Percentiles rank a stretch among this genome's conserved stretches.
phyloP scores from a whole-genome alignment of 2,888 invertebrate genomes.

The Cynaeus angustus region DNA sequence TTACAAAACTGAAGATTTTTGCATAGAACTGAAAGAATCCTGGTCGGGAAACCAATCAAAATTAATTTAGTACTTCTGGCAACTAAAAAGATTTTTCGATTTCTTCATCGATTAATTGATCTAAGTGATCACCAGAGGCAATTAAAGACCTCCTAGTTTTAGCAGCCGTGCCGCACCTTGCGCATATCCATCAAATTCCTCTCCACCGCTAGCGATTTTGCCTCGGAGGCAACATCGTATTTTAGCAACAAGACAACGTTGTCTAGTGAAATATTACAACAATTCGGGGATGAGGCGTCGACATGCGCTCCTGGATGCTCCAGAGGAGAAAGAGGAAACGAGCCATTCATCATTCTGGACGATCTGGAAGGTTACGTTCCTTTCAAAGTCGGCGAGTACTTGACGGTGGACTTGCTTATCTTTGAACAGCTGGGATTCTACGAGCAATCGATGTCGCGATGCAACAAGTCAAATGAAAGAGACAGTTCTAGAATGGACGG shows the following conservation, averaged over 20 bases:
- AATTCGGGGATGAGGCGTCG: constrained; percentile 12
- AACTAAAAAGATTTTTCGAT: too few species aligned
- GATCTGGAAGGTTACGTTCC: constrained; percentile 21
- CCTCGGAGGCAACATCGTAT: background rate
- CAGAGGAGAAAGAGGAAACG: constrained; percentile 5
- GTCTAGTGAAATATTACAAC: constrained; percentile 25
- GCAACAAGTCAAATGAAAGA: constrained; percentile 53
- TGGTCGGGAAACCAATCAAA: too few species aligned
- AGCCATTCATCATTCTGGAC: constrained; percentile 40
- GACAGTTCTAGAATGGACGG: constrained; percentile 50
- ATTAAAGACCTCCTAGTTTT: too few species aligned
- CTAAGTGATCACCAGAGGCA: too few species aligned
- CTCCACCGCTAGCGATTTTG: background rate
- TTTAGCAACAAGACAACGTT: constrained; percentile 2
- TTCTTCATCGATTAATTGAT: too few species aligned
- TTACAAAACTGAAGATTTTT: too few species aligned
- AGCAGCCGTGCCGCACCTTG: too few species aligned
- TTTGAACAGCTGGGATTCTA: constrained; percentile 52
- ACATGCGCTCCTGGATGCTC: constrained; percentile 40
- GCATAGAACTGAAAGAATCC: too few species aligned
- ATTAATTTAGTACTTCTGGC: too few species aligned
- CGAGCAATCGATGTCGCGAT: constrained; percentile 52
- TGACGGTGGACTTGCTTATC: constrained; percentile 10
- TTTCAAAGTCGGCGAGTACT: background rate
- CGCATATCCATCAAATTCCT: background rate